Conservation (phyloP, 1,140 invertebrate species). For the Drosophila santomea region DNA sequence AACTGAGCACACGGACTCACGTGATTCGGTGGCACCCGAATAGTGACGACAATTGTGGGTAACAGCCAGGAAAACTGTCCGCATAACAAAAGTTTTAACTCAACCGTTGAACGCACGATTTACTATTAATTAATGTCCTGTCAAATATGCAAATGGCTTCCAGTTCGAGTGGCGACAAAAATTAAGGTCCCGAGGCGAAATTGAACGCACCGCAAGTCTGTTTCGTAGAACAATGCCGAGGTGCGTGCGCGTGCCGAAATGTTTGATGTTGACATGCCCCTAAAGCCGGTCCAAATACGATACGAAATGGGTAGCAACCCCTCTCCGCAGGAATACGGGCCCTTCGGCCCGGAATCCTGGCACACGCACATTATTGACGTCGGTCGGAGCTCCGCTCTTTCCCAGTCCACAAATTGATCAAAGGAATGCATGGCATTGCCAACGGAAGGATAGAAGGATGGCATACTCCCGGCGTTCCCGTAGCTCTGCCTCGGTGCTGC, state of each 20-base stretch:
- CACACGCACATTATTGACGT: constrained; percentile 38
- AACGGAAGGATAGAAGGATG: not conserved
- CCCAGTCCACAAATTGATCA: constrained; percentile 47
- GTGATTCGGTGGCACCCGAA: constrained; percentile 32
- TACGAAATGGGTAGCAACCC: not conserved
- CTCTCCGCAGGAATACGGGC: not conserved
- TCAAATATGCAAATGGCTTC: constrained; percentile 68
- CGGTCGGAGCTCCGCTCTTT: not conserved
- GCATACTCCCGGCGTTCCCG: too few species aligned
- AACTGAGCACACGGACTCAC: not conserved
- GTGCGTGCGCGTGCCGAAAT: constrained; percentile 37
- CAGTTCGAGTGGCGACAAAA: constrained; percentile 51
- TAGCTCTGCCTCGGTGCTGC: not conserved
- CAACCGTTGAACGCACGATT: constrained; percentile 57
- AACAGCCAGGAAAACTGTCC: constrained; percentile 46
- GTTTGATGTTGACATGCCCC: constrained; percentile 22
- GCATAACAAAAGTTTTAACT: constrained; percentile 51
- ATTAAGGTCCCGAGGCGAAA: constrained; percentile 50
- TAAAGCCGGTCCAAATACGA: not conserved
- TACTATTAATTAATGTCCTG: constrained; percentile 70
- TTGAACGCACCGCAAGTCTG: not conserved
- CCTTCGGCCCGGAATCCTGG: not conserved
- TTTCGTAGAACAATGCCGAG: not conserved
- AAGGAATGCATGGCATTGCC: constrained; percentile 51
- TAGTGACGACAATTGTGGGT: constrained; percentile 46